These are phyloP conservation scores for Pseudochromis fuscus DNA, from an alignment of 2,797 vertebrate species.

Conservation along the genomic window DNA sequence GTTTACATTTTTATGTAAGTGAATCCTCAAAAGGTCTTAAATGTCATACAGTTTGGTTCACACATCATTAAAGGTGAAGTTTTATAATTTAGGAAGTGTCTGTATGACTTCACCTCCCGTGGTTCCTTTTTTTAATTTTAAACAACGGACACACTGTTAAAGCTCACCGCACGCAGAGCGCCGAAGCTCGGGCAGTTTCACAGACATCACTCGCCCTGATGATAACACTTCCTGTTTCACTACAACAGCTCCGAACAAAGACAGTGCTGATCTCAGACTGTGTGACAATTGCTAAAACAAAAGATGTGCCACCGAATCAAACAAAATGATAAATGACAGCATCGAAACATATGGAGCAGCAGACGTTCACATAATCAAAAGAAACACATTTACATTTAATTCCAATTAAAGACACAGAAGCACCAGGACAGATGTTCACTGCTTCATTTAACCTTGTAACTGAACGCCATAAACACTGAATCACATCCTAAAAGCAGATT, in stretches of 20 bases:
- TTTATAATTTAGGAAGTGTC: conserved; percentile 38
- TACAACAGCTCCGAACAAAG: conserved; percentile 10
- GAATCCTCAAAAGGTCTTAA: neutral
- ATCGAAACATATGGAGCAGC: neutral
- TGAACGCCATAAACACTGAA: neutral
- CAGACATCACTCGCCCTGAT: conserved; percentile 23
- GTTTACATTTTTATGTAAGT: no score
- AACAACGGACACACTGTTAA: conserved; percentile 6
- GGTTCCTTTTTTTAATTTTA: conserved; percentile 23
- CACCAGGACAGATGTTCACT: neutral
- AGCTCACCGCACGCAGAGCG: neutral
- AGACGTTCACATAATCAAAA: conserved; percentile 4
- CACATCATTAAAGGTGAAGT: conserved; percentile 5
- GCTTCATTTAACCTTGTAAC: neutral
- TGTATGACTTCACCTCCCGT: conserved; percentile 25
- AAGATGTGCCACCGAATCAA: neutral
- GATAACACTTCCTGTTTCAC: conserved; percentile 32
- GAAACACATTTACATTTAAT: neutral
- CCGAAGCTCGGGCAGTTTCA: neutral
- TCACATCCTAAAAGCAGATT: conserved; percentile 21
- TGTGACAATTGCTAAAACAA: conserved; percentile 26
- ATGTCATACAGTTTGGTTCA: neutral
- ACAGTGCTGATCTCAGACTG: conserved; percentile 24
- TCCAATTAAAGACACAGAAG: neutral
- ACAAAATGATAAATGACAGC: neutral